Evolutionary conservation across 1,140 invertebrate genomes (phyloP), one percentile per base, ranked within the genome.

Genomic region (Papilio polytes): DNA sequence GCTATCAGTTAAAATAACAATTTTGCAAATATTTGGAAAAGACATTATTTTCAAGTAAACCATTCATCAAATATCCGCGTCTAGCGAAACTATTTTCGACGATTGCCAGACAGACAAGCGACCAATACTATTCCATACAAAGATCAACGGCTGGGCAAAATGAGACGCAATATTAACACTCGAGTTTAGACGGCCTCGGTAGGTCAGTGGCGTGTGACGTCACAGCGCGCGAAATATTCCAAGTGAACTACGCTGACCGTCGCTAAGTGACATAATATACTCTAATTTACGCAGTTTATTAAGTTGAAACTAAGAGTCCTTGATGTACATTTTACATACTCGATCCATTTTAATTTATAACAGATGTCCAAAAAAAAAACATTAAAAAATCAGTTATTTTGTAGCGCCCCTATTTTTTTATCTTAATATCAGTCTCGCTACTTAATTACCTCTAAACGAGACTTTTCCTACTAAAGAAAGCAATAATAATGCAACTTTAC

Each of bases 191-290:
- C 81, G 88, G 85, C 89, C 88, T 89, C 85, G 88, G 26, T 88
- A 80, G 88, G 88, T 88, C 88, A 86, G 70, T 88, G 88, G 87
- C 88, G 80, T 83, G 81, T 88, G 88, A 88, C 84, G 88, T 89
- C 88, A 89, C 26, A 80, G 81, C 78, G 81, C 81, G 84, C 63
- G 77, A 84, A 87, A 87, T 84, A 89, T 88, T 88, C 85, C 82
- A 31, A 56, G 79, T 80, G 74, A 66, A 81, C 66, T 36, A 31
- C 9, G 44, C n/a, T 36, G 77, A 76, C 77, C 66, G 74, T 51
- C 53, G 74, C 53, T 81, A 81, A 81, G 53, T 73, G 80, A 46
- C 26, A 77, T 77, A 72, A 77, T 31, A 13, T 44, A 70, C 56
- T 53, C 41, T 48, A 48, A 76, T 46, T 22, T 46, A 66, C 44